Conservation (phyloP, 2,797 vertebrate species). For the Acestrorhynchus altus region DNA sequence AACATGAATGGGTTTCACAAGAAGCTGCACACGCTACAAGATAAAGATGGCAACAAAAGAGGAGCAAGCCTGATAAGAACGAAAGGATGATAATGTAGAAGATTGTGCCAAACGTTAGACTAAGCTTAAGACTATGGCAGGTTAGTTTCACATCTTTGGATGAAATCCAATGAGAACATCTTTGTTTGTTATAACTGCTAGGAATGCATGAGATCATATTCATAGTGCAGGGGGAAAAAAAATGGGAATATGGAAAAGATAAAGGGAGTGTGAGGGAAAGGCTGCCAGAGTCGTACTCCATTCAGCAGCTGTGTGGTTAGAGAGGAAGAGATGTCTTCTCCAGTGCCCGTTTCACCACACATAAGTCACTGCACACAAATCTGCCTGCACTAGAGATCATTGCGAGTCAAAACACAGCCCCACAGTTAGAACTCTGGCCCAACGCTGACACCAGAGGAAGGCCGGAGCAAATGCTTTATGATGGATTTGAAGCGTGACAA, state of each 20-base stretch:
- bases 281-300: constrained; percentile 49
- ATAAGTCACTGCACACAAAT: constrained; percentile 49
- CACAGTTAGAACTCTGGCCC: constrained; percentile 36
- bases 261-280: not conserved
- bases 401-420: constrained; percentile 42
- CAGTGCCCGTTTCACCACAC: constrained; percentile 43
- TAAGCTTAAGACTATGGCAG: not conserved
- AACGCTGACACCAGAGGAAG: constrained; percentile 16
- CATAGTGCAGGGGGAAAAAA: not conserved
- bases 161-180: constrained; percentile 26
- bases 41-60: not conserved
- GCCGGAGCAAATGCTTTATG: constrained; percentile 37
- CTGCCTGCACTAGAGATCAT: constrained; percentile 48
- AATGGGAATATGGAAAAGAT: constrained; percentile 52
- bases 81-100: constrained; percentile 17
- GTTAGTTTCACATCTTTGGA: constrained; percentile 24
- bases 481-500: constrained; percentile 36
- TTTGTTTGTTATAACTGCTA: constrained; percentile 3
- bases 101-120: not conserved
- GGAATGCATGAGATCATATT: constrained; percentile 26
- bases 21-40: constrained; percentile 1
- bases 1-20: constrained; percentile 59
- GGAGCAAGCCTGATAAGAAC: constrained; percentile 8
- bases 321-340: constrained; percentile 42
- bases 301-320: constrained; percentile 51